Conservation (phyloP, 2,113 vertebrate genomes). For the Psittacus erithacus region DNA sequence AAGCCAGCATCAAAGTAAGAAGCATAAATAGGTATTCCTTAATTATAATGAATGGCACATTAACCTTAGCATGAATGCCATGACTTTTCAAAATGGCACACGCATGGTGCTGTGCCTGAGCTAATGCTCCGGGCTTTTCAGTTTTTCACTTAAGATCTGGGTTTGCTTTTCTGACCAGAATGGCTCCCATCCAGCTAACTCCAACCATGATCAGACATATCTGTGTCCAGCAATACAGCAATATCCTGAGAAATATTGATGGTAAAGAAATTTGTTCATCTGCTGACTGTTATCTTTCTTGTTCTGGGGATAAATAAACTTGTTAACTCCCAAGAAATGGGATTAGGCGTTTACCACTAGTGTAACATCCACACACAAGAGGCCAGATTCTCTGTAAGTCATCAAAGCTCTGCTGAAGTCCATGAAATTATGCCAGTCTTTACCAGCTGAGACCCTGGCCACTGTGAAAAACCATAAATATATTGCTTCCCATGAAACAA, state of each 20-base stretch:
- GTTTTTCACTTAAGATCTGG: background rate
- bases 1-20: slow-evolving; percentile 19
- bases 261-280: background rate
- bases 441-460: slow-evolving; percentile 8
- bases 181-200: background rate
- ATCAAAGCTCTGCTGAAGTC: slow-evolving; percentile 31
- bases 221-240: background rate
- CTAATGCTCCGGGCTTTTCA: slow-evolving; percentile 14
- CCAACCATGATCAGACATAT: background rate
- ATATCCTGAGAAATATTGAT: background rate
- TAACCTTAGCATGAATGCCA: slow-evolving; percentile 44
- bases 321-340: slow-evolving; percentile 4
- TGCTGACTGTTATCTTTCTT: background rate
- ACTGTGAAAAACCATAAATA: slow-evolving; percentile 1
- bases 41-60: slow-evolving; percentile 46
- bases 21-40: slow-evolving; percentile 39
- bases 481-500: slow-evolving; percentile 1
- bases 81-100: slow-evolving; percentile 33
- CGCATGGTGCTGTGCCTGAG: background rate
- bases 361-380: background rate
- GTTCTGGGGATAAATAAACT: slow-evolving; percentile 24
- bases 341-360: slow-evolving; percentile 12
- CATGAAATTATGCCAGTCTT: background rate
- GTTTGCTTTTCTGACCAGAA: slow-evolving; percentile 12
- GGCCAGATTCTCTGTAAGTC: slow-evolving; percentile 21